phyloP scores from a whole-genome alignment of 2,113 vertebrate genomes.

The Halcyon senegalensis region DNA sequence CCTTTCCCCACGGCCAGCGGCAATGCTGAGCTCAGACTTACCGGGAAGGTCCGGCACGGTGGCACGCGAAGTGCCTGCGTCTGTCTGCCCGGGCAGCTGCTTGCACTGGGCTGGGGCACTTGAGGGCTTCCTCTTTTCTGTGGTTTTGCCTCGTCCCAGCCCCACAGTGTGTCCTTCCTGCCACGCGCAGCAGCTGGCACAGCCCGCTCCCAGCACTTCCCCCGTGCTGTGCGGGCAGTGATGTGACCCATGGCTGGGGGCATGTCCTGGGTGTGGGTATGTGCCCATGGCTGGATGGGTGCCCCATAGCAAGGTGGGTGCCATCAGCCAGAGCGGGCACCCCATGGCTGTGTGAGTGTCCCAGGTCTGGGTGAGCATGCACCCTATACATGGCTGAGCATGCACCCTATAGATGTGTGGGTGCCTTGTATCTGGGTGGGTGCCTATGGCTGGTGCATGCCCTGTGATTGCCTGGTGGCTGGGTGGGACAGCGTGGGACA shows the following conservation, averaged over 20 bases:
- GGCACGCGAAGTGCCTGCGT: rapidly evolving
- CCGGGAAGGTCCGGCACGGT: rapidly evolving
- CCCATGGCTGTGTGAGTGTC: neutral
- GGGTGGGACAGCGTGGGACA: neutral
- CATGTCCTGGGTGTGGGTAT: neutral
- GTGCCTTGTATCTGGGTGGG: neutral
- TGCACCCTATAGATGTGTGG: neutral
- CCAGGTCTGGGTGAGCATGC: rapidly evolving
- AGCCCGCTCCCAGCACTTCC: neutral
- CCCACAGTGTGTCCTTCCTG: slow-evolving; percentile 23
- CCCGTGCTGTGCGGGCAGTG: rapidly evolving
- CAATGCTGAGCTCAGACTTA: neutral
- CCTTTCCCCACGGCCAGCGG: rapidly evolving
- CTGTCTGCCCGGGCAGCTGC: neutral
- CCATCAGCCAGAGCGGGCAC: too few species aligned
- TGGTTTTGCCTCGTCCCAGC: neutral
- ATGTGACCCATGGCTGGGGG: neutral
- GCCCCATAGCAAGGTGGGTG: neutral
- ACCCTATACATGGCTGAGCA: neutral
- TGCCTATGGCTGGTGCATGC: neutral
- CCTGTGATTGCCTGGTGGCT: rapidly evolving
- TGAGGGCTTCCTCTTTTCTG: slow-evolving; percentile 26
- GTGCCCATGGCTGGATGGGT: neutral
- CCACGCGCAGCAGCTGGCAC: neutral
- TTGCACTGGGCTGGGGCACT: neutral